Conservation (phyloP, 2,888 invertebrate genomes). For the Eupelmus urozonus region DNA sequence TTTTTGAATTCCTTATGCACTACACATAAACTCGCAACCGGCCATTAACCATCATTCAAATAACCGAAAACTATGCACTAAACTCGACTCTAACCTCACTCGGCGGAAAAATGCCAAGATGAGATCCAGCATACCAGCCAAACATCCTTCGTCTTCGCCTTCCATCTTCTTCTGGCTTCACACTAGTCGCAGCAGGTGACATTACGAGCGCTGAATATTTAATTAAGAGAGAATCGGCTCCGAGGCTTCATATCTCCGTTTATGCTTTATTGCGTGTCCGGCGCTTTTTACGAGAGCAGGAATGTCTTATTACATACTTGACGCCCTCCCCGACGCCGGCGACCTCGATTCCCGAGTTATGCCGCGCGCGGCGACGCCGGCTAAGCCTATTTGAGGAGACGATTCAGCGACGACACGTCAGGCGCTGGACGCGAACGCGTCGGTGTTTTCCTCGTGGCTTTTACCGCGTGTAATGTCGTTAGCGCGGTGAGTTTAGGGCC, state of each 20-base stretch:
- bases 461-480: conserved; percentile 28
- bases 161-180: neutral
- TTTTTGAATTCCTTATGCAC: no score
- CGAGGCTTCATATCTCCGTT: no score
- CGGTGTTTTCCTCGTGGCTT: neutral
- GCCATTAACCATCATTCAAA: neutral
- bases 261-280: conserved; percentile 14
- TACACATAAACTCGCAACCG: neutral
- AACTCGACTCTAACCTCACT: no score
- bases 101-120: no score
- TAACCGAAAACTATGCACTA: neutral
- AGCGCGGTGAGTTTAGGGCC: neutral
- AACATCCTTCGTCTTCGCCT: neutral
- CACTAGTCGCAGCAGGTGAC: neutral
- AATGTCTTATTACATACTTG: conserved; percentile 47
- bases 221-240: conserved; percentile 27
- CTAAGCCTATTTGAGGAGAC: no score
- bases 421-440: no score
- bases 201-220: conserved; percentile 43
- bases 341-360: no score
- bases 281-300: conserved; percentile 9
- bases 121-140: no score
- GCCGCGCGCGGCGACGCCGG: no score
- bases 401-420: no score
- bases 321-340: neutral